These are phyloP conservation scores for Ginglymostoma cirratum DNA, from an alignment of 2,113 vertebrate genomes.

Conservation along the genomic window DNA sequence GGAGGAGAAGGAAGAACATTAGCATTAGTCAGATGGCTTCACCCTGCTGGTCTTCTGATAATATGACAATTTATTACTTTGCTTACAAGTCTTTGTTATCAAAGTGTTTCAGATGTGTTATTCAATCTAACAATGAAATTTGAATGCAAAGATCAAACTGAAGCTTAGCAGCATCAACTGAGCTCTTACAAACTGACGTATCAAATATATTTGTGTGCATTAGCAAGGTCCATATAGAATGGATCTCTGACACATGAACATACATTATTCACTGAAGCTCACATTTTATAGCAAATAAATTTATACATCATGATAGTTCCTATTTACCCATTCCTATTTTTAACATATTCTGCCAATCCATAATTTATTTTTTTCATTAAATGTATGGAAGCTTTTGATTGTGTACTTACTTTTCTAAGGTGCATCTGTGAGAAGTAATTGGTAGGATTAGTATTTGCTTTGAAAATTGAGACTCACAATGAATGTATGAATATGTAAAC, in stretches of 20 bases:
- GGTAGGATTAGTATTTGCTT: neutral
- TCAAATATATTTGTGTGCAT: neutral
- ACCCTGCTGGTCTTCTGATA: neutral
- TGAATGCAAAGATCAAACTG: neutral
- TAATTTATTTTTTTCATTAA: neutral
- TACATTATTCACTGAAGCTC: neutral
- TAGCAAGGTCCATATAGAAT: neutral
- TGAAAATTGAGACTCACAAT: neutral
- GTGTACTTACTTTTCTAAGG: neutral
- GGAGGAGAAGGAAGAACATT: neutral
- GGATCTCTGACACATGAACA: neutral
- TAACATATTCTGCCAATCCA: neutral
- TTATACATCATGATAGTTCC: neutral
- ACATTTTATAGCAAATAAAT: neutral
- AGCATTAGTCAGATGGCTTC: neutral
- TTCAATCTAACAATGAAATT: neutral
- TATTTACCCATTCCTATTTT: neutral
- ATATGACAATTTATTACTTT: neutral
- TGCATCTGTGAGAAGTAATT: neutral
- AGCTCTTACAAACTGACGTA: neutral
- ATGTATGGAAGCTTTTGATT: neutral
- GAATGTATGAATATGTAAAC: conserved; percentile 13
- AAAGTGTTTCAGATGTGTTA: neutral
- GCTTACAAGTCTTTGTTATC: neutral
- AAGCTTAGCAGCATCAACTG: neutral